These are phyloP conservation scores for Leucopsar rothschildi DNA, from an alignment of 2,113 vertebrate species.

Conservation along the genomic window DNA sequence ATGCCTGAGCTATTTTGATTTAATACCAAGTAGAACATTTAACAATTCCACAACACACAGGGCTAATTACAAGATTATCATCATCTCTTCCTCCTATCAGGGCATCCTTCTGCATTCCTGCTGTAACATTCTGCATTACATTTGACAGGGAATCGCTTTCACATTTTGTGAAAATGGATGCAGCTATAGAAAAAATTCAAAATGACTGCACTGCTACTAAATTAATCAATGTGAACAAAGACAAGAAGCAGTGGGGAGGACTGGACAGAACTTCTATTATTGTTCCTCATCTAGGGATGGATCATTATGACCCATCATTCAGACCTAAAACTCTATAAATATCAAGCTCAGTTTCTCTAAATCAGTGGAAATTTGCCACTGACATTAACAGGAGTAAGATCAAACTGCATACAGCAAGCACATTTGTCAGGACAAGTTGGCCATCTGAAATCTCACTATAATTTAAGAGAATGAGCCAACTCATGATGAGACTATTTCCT, in stretches of 20 bases:
- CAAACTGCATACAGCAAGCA: slow-evolving; percentile 36
- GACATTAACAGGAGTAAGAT: slow-evolving; percentile 59
- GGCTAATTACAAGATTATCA: slow-evolving; percentile 65
- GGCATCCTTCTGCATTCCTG: slow-evolving; percentile 30
- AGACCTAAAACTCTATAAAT: slow-evolving; percentile 54
- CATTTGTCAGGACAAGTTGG: slow-evolving; percentile 55
- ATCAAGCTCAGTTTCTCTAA: slow-evolving; percentile 48
- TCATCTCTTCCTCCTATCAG: slow-evolving; percentile 49
- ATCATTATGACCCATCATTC: slow-evolving; percentile 49
- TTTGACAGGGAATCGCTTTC: slow-evolving; percentile 64
- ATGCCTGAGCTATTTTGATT: slow-evolving; percentile 64
- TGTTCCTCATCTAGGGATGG: slow-evolving; percentile 50
- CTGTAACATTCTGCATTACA: slow-evolving; percentile 44
- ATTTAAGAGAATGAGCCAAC: slow-evolving; percentile 56
- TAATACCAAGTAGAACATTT: slow-evolving; percentile 62
- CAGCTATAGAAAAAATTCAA: slow-evolving; percentile 62
- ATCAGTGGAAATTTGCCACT: slow-evolving; percentile 60
- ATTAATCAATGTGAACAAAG: slow-evolving; percentile 45
- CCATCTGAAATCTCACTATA: slow-evolving; percentile 33
- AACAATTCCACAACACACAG: slow-evolving; percentile 60
- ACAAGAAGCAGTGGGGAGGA: slow-evolving; percentile 33
- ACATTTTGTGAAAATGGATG: slow-evolving; percentile 64
- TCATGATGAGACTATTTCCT: slow-evolving; percentile 6
- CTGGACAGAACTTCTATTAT: slow-evolving; percentile 47
- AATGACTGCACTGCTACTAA: slow-evolving; percentile 40